phyloP scores from a whole-genome alignment of 2,888 invertebrate species.

The Drosophila eohydei region DNA sequence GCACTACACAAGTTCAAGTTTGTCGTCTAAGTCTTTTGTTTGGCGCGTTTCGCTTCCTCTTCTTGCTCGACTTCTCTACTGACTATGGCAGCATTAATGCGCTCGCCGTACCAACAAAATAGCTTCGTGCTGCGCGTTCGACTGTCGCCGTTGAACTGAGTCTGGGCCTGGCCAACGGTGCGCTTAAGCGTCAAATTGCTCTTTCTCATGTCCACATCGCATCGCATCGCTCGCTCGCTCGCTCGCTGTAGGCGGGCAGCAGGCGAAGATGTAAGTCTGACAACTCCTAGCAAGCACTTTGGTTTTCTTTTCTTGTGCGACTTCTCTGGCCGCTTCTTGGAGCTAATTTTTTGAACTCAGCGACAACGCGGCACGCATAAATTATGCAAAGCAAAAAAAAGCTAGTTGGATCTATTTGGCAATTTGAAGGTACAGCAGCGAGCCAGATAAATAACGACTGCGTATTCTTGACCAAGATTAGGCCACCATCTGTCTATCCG shows the following conservation, averaged over 20 bases:
- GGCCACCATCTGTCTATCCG: constrained; percentile 26
- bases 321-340: constrained; percentile 12
- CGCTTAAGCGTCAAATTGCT: constrained; percentile 82
- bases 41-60: constrained; percentile 26
- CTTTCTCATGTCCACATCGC: constrained; percentile 16
- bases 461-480: constrained; percentile 57
- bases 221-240: no score
- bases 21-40: constrained; percentile 75
- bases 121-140: constrained; percentile 78
- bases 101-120: constrained; percentile 36
- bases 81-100: constrained; percentile 15
- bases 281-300: constrained; percentile 38
- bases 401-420: constrained; percentile 32
- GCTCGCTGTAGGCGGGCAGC: background rate
- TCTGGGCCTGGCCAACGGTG: constrained; percentile 71
- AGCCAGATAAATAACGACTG: constrained; percentile 3
- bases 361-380: constrained; percentile 25
- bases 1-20: constrained; percentile 80
- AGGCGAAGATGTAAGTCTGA: constrained; percentile 2
- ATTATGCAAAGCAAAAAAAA: constrained; percentile 72
- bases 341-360: constrained; percentile 1
- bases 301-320: constrained; percentile 12
- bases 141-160: constrained; percentile 83
- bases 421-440: constrained; percentile 38
- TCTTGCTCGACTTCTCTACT: background rate